Evolutionary conservation across 2,888 invertebrate species (phyloP).

Genomic region (Dryocosmus kuriphilus): DNA sequence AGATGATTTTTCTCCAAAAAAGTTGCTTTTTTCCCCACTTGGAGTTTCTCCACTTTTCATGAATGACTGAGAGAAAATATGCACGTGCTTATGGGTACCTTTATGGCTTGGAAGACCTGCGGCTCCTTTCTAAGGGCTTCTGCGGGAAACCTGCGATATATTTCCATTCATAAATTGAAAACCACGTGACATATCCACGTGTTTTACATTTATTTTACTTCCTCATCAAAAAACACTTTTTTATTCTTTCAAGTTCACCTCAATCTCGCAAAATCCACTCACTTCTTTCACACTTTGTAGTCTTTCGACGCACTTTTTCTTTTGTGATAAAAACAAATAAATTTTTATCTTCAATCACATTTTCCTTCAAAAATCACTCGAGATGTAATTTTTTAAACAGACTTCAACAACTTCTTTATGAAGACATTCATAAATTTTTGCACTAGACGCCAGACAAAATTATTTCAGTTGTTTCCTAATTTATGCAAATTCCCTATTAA

Average conservation of each 20-base stretch:
- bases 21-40: no score
- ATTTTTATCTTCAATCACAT: neutral
- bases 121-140: conserved; percentile 72
- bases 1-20: no score
- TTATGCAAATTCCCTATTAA: no score
- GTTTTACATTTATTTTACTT: conserved; percentile 28
- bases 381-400: neutral
- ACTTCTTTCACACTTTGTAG: neutral
- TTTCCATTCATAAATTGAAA: conserved; percentile 74
- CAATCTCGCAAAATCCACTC: neutral
- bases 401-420: no score
- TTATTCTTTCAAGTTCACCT: conserved; percentile 3
- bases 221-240: conserved; percentile 19
- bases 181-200: conserved; percentile 65
- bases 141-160: conserved; percentile 73
- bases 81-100: conserved; percentile 71
- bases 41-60: conserved; percentile 60
- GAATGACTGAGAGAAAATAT: conserved; percentile 65
- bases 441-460: no score
- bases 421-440: no score
- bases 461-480: no score
- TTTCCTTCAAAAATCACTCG: neutral
- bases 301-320: neutral
- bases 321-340: no score
- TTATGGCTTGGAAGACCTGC: conserved; percentile 76